Evolutionary conservation across 2,888 invertebrate species (phyloP), one percentile per base, ranked within the genome.

Genomic region (Ophioninae sp.): DNA sequence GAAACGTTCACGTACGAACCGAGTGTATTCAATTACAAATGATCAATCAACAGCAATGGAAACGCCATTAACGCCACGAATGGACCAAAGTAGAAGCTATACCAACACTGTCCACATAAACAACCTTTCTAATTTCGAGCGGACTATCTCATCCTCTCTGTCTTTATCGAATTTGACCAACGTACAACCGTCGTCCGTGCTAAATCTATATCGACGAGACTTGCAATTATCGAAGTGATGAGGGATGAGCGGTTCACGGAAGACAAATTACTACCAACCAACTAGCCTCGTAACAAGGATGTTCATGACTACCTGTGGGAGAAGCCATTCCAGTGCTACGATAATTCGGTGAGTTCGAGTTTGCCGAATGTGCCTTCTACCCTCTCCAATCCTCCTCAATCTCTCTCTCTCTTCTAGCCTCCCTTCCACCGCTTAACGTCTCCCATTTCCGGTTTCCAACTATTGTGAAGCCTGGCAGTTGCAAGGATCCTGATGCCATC

Each of bases 241-340:
- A 81, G 75, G 81, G 84, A 79, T 79, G 79, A 84, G 81, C 84
- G 84, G 79, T 84, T 81, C 81, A 73, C 73, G 61, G 65, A 78
- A 81, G 83, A 81, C 78, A 84, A 84, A 84, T 83, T 80, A 68
- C 80, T 77, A 68, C 64, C 58, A 64, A 59, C 64, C 72, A 39
- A 63, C 37, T 69, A 73, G 65, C 75, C 56, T 37, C 69, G 78
- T 81, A 78, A 83, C 79, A 71, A 67, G 80, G 69, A 80, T 73
- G 73, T 77, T 77, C 61, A 68, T 73, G 76, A 77, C 73, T 68
- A 64, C 69, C 80, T 61, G 59, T 51, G 44, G 22, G 67, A 64
- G 74, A 71, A 72, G 59, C 74, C 23, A 44, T 58, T 51, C 51
- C 22, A 39, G 51, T 51, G 23, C 67, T 41, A 72, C 65, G 78